Conservation (phyloP, 2,797 vertebrate genomes). For the Tarsius wallacei region DNA sequence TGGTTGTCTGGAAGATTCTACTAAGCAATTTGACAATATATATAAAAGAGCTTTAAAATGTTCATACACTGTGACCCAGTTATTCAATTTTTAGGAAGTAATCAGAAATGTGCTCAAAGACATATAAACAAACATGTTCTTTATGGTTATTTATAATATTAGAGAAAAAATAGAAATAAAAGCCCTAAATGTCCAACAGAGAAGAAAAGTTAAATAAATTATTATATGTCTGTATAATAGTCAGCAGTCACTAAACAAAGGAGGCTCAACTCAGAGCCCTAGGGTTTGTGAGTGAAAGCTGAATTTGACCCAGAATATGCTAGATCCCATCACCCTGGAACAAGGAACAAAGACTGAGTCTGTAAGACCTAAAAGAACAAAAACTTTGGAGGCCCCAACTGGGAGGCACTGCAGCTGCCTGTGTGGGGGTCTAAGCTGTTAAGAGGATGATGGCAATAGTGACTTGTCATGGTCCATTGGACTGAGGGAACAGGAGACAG, state of each 20-base stretch:
- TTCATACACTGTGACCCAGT: not conserved
- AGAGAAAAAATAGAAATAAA: slow-evolving; percentile 16
- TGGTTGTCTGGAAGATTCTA: not conserved
- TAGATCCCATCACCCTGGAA: not conserved
- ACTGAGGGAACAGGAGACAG: no score
- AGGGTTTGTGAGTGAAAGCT: not conserved
- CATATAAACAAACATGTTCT: not conserved
- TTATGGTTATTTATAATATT: not conserved
- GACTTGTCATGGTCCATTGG: not conserved
- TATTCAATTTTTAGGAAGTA: slow-evolving; percentile 19
- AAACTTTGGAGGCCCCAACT: rapidly evolving
- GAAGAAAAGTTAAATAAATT: not conserved
- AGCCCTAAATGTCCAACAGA: not conserved
- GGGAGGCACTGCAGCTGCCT: rapidly evolving
- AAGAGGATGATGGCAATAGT: rapidly evolving
- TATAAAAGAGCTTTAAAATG: not conserved
- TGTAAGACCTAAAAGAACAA: not conserved
- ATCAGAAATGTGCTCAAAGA: not conserved
- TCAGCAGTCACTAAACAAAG: not conserved
- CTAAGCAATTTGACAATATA: not conserved
- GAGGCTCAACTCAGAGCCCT: not conserved
- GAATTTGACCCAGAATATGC: not conserved
- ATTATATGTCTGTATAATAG: not conserved
- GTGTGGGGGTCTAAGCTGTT: not conserved
- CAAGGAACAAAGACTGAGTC: not conserved